Evolutionary conservation across 2,888 invertebrate species (phyloP).

Genomic region (Heterodera filipjevi): DNA sequence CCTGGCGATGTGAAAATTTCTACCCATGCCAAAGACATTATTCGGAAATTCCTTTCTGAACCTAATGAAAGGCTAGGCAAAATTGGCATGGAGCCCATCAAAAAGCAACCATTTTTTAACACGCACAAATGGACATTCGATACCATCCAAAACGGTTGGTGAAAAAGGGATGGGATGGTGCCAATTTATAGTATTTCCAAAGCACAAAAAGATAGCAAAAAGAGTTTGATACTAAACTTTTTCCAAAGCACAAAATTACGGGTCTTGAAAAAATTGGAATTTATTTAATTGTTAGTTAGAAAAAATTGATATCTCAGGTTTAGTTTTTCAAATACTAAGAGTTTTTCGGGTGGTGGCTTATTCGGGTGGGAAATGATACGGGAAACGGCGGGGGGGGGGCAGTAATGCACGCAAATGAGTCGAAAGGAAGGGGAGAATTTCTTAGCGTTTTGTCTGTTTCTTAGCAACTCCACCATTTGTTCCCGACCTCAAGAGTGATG

Average conservation of each 20-base stretch:
- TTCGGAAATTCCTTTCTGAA: slow-evolving; percentile 90
- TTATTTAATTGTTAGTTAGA: no score
- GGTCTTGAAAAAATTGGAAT: no score
- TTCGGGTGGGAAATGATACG: no score
- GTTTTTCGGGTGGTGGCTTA: no score
- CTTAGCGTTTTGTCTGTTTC: not conserved
- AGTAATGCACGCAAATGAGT: no score
- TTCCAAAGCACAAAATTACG: no score
- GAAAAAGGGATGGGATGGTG: not conserved
- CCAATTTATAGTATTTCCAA: no score
- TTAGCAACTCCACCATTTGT: slow-evolving; percentile 84
- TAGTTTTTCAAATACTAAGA: no score
- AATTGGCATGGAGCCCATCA: slow-evolving; percentile 91
- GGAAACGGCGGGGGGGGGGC: no score
- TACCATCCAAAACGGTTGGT: slow-evolving; percentile 82
- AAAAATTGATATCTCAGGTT: no score
- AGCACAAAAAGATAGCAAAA: no score
- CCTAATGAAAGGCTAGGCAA: slow-evolving; percentile 74
- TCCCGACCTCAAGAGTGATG: slow-evolving; percentile 90
- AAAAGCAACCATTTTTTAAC: slow-evolving; percentile 88
- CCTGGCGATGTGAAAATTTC: slow-evolving; percentile 90
- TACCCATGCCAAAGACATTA: slow-evolving; percentile 75
- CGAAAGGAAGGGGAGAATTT: not conserved
- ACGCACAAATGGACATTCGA: slow-evolving; percentile 98
- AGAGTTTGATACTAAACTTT: no score